Base-by-base conservation (phyloP, 2,113 vertebrate species). In the Callocephalon fimbriatum region DNA sequence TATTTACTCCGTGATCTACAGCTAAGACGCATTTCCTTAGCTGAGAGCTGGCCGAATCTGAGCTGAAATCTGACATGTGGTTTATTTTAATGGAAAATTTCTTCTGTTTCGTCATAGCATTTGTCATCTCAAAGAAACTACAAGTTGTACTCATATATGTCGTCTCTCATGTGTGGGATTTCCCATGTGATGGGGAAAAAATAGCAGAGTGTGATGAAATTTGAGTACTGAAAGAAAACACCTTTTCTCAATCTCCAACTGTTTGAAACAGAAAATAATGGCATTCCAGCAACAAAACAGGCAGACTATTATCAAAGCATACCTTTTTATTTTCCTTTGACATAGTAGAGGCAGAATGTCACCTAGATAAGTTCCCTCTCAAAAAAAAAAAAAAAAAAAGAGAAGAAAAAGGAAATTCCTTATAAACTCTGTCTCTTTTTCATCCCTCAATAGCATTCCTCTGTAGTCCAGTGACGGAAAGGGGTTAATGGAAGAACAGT, bases 1-100 rank as follows among this genome's bases (percentile, higher is more conserved):
- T 77, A 93, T 96, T 96, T 80, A 86, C 71, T 80, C 51, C 53
- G 1, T 91, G 96, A 97, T 95, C 74, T 95, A 88, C 85, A 93
- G 89, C 88, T 80, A 75, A 86, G 51, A 29, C 21, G 12, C 37
- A 78, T 94, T 97, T 96, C 68, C 85, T 93, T 86, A 75, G 77
- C 2, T 27, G 67, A 88, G 77, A 91, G 23, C 66, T 3, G 20
- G 40, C 47, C 71, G 77, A 95, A 92, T 74, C 67, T 65, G 75
- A 91, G 83, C 63, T 91, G 88, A 93, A 94, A 86, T 89, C 61
- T 97, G 95, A 97, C 95, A 91, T 86, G 91, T 74, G 80, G 86
- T 97, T 97, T 95, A 95, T 96, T 97, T 97, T 97, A 95, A 92
- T 94, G 86, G 77, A 71, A 94, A 95, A 92, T 94, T 95, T 97